phyloP scores from a whole-genome alignment of 2,113 vertebrate species.

The Ammospiza nelsoni region DNA sequence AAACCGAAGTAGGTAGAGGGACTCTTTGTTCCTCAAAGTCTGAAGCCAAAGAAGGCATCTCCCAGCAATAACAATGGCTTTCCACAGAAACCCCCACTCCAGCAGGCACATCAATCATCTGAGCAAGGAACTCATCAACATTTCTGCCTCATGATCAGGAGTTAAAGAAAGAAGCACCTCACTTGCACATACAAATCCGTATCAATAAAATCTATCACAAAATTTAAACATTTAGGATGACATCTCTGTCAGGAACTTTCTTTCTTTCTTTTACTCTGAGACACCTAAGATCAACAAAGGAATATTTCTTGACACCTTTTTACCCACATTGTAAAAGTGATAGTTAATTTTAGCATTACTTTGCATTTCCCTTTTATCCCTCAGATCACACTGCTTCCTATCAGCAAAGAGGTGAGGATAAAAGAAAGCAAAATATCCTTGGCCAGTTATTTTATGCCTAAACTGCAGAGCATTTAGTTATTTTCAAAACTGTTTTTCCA shows the following conservation, averaged over 20 bases:
- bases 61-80: not conserved
- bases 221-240: not conserved
- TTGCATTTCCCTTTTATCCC: not conserved
- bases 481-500: not conserved
- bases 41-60: not conserved
- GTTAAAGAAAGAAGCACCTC: not conserved
- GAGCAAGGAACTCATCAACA: fast-evolving
- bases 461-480: not conserved
- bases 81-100: not conserved
- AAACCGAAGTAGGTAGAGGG: fast-evolving
- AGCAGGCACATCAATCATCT: fast-evolving
- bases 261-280: not conserved
- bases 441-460: not conserved
- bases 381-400: not conserved
- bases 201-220: not conserved
- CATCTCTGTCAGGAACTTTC: not conserved
- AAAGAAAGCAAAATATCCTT: not conserved
- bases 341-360: not conserved
- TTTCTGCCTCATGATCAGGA: not conserved
- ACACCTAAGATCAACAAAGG: not conserved
- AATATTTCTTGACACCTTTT: not conserved
- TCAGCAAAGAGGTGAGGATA: not conserved
- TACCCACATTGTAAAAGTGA: not conserved
- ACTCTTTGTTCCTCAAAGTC: not conserved
- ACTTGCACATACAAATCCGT: not conserved